phyloP scores from a whole-genome alignment of 2,888 invertebrate species.

The Trisateles emortualis region DNA sequence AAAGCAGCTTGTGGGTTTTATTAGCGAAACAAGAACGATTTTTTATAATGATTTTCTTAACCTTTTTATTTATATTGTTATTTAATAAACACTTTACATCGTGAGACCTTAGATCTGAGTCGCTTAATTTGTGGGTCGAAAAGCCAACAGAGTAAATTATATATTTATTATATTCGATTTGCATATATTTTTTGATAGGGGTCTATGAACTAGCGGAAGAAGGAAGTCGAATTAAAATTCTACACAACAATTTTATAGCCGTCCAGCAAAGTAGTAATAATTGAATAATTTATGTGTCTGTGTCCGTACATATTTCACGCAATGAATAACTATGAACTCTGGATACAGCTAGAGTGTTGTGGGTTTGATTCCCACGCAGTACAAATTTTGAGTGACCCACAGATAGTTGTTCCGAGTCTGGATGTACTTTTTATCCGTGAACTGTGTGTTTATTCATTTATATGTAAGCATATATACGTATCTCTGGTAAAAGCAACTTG shows the following conservation, averaged over 20 bases:
- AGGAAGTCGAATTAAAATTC: conserved; percentile 51
- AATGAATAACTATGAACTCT: conserved; percentile 44
- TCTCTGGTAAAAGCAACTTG: too few species aligned
- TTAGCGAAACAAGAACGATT: not conserved
- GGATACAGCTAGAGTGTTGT: not conserved
- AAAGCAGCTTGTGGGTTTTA: conserved; percentile 12
- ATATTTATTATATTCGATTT: conserved; percentile 31
- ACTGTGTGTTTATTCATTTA: too few species aligned
- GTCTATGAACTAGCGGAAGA: conserved; percentile 51
- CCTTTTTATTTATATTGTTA: too few species aligned
- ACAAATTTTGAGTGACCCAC: too few species aligned
- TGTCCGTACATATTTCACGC: conserved; percentile 39
- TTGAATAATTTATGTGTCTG: conserved; percentile 46
- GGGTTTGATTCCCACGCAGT: too few species aligned
- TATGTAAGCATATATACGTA: too few species aligned
- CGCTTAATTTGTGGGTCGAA: too few species aligned
- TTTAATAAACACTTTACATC: too few species aligned
- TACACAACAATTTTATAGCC: conserved; percentile 23
- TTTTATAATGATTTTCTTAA: too few species aligned
- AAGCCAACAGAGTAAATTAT: not conserved
- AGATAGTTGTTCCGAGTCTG: too few species aligned
- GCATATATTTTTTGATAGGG: conserved; percentile 35
- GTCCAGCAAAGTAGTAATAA: conserved; percentile 37
- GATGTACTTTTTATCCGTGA: too few species aligned
- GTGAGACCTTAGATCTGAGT: too few species aligned